These are phyloP conservation scores for Pocillopora verrucosa DNA, from an alignment of 64 coral and sea anemone genomes.

Conservation along the genomic window DNA sequence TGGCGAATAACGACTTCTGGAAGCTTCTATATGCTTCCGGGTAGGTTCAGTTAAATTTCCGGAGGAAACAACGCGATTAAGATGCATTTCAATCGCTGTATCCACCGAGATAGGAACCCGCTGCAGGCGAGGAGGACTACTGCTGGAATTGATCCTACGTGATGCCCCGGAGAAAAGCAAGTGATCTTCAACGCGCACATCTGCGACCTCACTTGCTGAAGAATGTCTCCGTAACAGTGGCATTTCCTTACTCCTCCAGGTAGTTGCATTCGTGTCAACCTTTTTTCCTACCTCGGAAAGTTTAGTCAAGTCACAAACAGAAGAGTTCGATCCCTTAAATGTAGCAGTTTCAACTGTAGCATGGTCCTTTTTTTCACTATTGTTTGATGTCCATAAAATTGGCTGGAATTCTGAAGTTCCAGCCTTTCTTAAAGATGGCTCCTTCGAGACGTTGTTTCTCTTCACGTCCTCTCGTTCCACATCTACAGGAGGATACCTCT, in stretches of 20 bases:
- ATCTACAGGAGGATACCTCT: conserved; percentile 24
- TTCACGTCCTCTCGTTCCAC: conserved; percentile 1
- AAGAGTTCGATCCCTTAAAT: not conserved
- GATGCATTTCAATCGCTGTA: not conserved
- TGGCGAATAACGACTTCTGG: not conserved
- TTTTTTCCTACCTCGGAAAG: not conserved
- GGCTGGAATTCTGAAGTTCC: not conserved
- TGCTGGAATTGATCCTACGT: not conserved
- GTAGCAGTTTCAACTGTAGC: not conserved
- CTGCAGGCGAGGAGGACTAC: conserved; percentile 23
- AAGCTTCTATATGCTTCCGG: not conserved
- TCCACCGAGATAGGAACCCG: not conserved
- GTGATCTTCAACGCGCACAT: not conserved
- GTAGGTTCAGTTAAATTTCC: not conserved
- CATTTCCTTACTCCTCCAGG: conserved; percentile 27
- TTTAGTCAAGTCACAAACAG: conserved; percentile 32
- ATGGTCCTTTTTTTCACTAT: not conserved
- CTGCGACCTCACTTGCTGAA: not conserved
- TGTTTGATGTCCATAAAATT: not conserved
- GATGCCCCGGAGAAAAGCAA: not conserved
- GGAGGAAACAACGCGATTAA: not conserved
- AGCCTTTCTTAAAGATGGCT: not conserved
- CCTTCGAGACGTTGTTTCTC: not conserved
- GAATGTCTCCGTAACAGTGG: conserved; percentile 33
- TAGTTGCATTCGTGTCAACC: not conserved